Evolutionary conservation across 2,888 invertebrate genomes (phyloP), one percentile per base, ranked within the genome.

Genomic region (Aethes cnicana): DNA sequence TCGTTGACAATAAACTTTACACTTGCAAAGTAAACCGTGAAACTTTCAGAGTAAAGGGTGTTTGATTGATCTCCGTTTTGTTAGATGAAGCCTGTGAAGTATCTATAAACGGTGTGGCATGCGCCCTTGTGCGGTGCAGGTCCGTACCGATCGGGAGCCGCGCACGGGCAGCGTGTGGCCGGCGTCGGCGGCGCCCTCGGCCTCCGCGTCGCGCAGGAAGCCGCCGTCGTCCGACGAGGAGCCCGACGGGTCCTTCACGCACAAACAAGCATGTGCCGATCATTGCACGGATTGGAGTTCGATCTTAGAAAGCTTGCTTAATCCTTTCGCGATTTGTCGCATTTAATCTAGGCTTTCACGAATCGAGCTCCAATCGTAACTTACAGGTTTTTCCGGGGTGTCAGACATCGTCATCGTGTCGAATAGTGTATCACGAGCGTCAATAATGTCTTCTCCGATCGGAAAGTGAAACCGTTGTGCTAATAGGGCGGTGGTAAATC

Each of bases 101-200:
- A 39, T 4, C 37, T 23, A 39, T 23, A 39, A 25, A 39, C 37
- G 37, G 25, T 41, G 35, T 9, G 18, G 17, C 28, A 28, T 41
- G 41, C 52, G 25, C 44, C 52, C 63, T 64, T 69, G 67, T 71
- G 68, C 66, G 55, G 61, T 65, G 62, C 52, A 59, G 61, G 61
- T 71, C 74, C 70, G 78, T 89, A 89, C 88, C 88, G 87, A 87
- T 82, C 86, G 77, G 57, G 86, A 86, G 83, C 77, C 81, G 84
- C 90, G 87, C 79, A 88, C 89, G 81, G 90, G 90, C 82, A 90
- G 83, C 75, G 90, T 90, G 83, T 87, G 84, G 47, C 87, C 89
- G 55, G 87, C 67, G 70, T 84, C 87, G 57, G 69, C 78, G 56
- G 74, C 74, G 59, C 64, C 75, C 61, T 81, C 83, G 61, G 61